Evolutionary conservation across 1,140 invertebrate genomes (phyloP), one percentile per base, ranked within the genome.

Genomic region (Phenacoccus solenopsis): DNA sequence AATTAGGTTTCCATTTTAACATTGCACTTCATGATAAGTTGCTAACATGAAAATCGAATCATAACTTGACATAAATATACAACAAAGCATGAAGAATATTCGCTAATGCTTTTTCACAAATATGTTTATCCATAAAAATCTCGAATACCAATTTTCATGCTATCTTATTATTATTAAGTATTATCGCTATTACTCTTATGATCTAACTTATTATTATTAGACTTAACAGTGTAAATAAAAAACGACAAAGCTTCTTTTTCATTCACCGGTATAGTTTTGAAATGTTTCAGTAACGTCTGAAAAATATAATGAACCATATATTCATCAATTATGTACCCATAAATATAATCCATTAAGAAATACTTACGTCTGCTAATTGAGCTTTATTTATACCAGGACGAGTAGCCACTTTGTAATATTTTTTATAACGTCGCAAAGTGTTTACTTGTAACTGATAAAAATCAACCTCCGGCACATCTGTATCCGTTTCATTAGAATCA

Each of bases 201-300:
- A 80, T 95, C 93, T 73, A 94, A 80, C 79, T 94, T 95, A 77
- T 94, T 95, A 67, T 89, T 88, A 81, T 95, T 94, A 70, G 90
- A 93, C 83, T 97, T 98, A 0, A 97, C 91, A 79, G 91, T 96
- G 77, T 96, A 97, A 74, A 98, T 93, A 78, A 98, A 98, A 76
- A 90, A 94, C n/a, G 94, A 94, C 16, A 96, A 81, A 25, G 92
- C 90, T 80, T 98, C 94, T 77, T 96, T 98, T 79, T 98, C 94
- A 75, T 88, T 87, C 1, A 98, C 91, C 38, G 90, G 91, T 76
- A 98, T 92, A 67, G 91, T 88, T 78, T 93, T 93, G 79, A 98
- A 98, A 81, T 98, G 95, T 77, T 94, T 91, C 81, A 91, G 90
- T 27, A 98, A 84, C 28, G 87, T 87, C 93, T 96, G 84, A 76